phyloP scores from a whole-genome alignment of 1,140 invertebrate genomes.

The Lethocerus indicus region DNA sequence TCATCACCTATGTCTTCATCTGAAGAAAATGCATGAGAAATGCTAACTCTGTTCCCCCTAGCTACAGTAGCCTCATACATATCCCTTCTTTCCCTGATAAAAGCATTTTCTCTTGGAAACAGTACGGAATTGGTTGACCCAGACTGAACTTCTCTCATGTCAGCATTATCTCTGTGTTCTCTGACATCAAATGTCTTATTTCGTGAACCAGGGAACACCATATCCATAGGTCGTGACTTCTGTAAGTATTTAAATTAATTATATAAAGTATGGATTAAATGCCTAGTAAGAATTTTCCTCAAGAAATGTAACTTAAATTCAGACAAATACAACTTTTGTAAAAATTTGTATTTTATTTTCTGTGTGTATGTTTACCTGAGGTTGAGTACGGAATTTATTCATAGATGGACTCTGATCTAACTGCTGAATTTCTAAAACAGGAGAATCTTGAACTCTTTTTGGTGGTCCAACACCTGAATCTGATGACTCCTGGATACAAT shows the following conservation, averaged over 20 bases:
- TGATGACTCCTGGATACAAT: background rate
- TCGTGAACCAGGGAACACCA: conserved; percentile 11
- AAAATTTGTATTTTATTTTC: no score
- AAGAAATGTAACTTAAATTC: background rate
- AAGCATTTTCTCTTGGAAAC: background rate
- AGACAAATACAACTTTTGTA: background rate
- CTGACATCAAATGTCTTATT: conserved; percentile 13
- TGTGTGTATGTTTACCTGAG: no score
- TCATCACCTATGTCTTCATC: conserved; percentile 12
- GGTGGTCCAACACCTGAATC: background rate
- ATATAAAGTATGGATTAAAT: background rate
- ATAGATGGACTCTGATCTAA: conserved; percentile 20
- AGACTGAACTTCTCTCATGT: background rate
- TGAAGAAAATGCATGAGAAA: conserved; percentile 2
- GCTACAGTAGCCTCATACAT: background rate
- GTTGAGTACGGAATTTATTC: conserved; percentile 14
- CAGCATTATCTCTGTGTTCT: background rate
- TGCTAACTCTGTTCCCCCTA: background rate
- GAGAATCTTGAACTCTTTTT: background rate
- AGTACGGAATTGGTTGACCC: background rate
- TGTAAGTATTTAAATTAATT: background rate
- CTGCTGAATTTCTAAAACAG: conserved; percentile 21
- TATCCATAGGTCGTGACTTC: conserved; percentile 15
- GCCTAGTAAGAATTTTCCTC: background rate
- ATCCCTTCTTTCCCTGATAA: background rate